A percentile compares a stretch with the other conserved stretches of the same genome.
Evolutionary conservation across 2,113 vertebrate genomes (phyloP).

Genomic region (Festucalex cinctus): DNA sequence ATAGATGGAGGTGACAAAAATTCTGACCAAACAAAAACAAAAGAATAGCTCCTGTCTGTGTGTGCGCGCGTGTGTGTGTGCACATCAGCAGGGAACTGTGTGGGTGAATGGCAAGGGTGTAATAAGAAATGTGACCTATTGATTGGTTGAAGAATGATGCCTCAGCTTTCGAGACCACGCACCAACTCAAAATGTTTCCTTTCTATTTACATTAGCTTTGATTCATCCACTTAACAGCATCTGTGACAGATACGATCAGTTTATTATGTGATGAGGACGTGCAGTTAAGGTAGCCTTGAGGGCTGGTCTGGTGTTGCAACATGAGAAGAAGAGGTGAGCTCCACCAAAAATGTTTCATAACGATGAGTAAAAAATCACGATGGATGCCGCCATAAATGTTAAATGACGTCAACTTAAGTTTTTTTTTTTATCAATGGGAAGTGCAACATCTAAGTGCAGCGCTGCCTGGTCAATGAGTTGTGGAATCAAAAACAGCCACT

Average conservation of each 20-base stretch:
- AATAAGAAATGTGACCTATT: slow-evolving; percentile 64
- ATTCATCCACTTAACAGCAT: slow-evolving; percentile 30
- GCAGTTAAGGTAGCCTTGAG: slow-evolving; percentile 55
- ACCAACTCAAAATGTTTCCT: slow-evolving; percentile 28
- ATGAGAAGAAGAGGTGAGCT: slow-evolving; percentile 46
- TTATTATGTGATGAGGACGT: slow-evolving; percentile 48
- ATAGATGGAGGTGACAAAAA: neutral
- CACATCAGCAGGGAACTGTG: slow-evolving; percentile 17
- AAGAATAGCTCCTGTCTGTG: slow-evolving; percentile 15
- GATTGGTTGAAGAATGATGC: slow-evolving; percentile 54
- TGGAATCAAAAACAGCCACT: too few species aligned
- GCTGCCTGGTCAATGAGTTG: too few species aligned
- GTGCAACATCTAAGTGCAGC: too few species aligned
- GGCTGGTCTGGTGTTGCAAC: slow-evolving; percentile 26
- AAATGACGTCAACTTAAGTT: too few species aligned
- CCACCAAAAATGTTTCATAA: too few species aligned
- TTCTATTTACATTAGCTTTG: slow-evolving; percentile 9
- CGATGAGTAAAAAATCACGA: too few species aligned
- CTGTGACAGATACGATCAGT: slow-evolving; percentile 36
- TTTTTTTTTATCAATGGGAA: too few species aligned
- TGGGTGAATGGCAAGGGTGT: slow-evolving; percentile 52
- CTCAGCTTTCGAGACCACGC: slow-evolving; percentile 16
- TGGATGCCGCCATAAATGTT: too few species aligned
- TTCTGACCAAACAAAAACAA: slow-evolving; percentile 17
- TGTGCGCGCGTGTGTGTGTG: slow-evolving; percentile 15